Base-by-base conservation (phyloP, 2,888 invertebrate species). In the Metallyticus violacea region DNA sequence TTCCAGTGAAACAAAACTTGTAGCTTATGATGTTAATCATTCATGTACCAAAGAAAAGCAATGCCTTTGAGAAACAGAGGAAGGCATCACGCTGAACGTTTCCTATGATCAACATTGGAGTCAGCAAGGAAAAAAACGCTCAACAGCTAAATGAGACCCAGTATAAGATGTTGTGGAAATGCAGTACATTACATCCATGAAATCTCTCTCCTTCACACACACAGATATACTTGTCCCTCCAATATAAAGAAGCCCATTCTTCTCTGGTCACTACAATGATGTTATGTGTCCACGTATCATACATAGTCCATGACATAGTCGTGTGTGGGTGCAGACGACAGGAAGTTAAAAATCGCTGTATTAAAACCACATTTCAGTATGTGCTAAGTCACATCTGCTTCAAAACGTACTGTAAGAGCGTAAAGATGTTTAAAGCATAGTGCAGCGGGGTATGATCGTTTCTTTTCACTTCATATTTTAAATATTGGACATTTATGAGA, bases 101-200 rank as follows among this genome's bases (percentile, higher is more conserved):
- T 62, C 9, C 15, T 9, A 22, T 62, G 40, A 62, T 62, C 40
- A 62, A 62, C 40, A 2, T 62, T 62, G 9, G 40, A 62, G 40
- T 22, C 15, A 15, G 15, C 3, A 15, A 62, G 40, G 22, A 62
- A 62, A 62, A 62, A 1, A n/a, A n/a, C n/a, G n/a, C 15, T 62
- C 15, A 27, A 26, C 62, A 6, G 27, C 62, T 76, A 82, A 76
- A 82, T 82, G 82, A 15, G 62, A 6, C 76, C 25, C 26, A 82
- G 76, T 82, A 76, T 82, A 62, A 82, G 27, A 76, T 27, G 5
- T 76, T 82, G 82, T 82, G 82, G 76, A 82, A 76, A 82, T 76
- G 76, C 82, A 76, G 82, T 82, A 76, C 82, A 82, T 26, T 76
- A 82, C 30, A 82, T 9, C 76, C 82, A 82, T 76, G 82, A 82